phyloP scores from a whole-genome alignment of 1,140 invertebrate genomes.

The Magallana angulata region DNA sequence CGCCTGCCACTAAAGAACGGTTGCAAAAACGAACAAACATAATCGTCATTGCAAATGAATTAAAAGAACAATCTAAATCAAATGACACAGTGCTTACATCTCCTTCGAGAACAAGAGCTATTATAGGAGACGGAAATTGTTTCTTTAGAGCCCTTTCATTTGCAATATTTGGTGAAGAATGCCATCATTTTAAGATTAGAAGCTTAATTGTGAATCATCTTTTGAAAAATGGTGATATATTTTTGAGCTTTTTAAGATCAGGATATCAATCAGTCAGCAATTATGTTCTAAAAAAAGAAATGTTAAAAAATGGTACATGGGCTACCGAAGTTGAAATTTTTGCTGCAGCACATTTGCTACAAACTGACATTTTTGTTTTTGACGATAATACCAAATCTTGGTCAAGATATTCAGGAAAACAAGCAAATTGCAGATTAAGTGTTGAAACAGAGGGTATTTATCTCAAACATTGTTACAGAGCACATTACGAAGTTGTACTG shows the following conservation, averaged over 20 bases:
- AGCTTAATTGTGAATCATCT: conserved; percentile 5
- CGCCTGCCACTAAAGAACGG: not conserved
- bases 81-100: not conserved
- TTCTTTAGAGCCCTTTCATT: conserved; percentile 43
- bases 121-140: conserved; percentile 37
- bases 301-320: conserved; percentile 42
- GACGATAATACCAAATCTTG: conserved; percentile 13
- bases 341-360: conserved; percentile 19
- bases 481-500: too few relatives aligned
- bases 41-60: not conserved
- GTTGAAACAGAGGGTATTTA: conserved; percentile 13
- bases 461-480: not conserved
- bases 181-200: conserved; percentile 13
- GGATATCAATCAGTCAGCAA: conserved; percentile 37
- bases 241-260: conserved; percentile 39
- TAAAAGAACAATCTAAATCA: not conserved
- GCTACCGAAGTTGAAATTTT: conserved; percentile 48
- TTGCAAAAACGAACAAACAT: not conserved
- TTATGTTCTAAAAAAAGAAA: conserved; percentile 38
- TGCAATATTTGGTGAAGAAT: not conserved
- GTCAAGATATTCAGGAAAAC: conserved; percentile 26
- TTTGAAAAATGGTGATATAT: not conserved
- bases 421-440: not conserved
- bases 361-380: conserved; percentile 38
- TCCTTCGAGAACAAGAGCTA: conserved; percentile 19